Base-by-base conservation (phyloP, 2,888 invertebrate species). In the Andricus quercusramuli region DNA sequence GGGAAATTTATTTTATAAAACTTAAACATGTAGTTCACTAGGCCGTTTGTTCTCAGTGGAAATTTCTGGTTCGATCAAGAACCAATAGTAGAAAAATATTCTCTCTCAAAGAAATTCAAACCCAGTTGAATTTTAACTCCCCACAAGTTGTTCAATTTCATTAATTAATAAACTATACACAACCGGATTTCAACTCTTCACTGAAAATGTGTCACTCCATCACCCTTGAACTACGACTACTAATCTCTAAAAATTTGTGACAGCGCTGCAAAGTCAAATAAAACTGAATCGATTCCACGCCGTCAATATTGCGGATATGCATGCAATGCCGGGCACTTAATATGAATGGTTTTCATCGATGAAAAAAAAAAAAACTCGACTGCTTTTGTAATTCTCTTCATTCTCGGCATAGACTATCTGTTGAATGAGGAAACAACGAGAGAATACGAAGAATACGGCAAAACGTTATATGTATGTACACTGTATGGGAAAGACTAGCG, bases 341-440 rank as follows among this genome's bases (percentile, higher is more conserved):
- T 64, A 17, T 64, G 29, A 15, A 64, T 64, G 22, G 17, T 17
- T 29, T 17, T 64, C 64, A 64, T 5, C 25, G 15, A 62, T 62
- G 13, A 62, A 62, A 62, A 62, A 62, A 62, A 62, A 25, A 62
- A 15, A 9, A n/a, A 56, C 56, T 25, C 25, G 51, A 56, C 37
- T 74, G 51, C 32, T 32, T 51, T 56, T 56, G 32, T 56, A 74
- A 74, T n/a, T n/a, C 51, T 22, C 37, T 56, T 74, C 6, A 56
- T 74, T 74, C n/a, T 56, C 47, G n/a, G n/a, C 32, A n/a, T 17
- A 80, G 80, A 81, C 47, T 77, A 70, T 78, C 62, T 79, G 25
- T 29, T 29, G 64, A 29, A 29, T 64, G 29, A 59, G 22, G 59
- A 64, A 64, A 6, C 29, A 80, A 70, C 79, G 79, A 67, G 44